Evolutionary conservation across 23 tunicate species (phyloP).

Genomic region (Phallusia fumigata): DNA sequence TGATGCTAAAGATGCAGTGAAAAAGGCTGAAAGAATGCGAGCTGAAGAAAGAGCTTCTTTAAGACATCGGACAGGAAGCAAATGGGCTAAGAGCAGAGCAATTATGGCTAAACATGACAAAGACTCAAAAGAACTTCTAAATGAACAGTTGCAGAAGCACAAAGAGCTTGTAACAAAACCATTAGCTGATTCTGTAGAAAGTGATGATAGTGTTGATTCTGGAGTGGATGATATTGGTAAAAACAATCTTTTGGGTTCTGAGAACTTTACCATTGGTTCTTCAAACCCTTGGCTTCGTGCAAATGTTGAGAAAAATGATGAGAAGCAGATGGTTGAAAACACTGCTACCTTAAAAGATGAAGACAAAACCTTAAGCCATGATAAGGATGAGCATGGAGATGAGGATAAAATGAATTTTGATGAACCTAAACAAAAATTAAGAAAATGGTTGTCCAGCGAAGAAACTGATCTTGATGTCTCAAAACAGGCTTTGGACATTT

Average conservation of each 20-base stretch:
- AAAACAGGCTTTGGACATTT: not conserved
- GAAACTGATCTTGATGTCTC: not conserved
- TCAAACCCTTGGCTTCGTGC: conserved; percentile 2
- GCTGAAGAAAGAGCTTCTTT: conserved; percentile 84
- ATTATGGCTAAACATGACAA: conserved; percentile 62
- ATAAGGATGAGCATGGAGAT: no score
- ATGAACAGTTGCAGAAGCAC: conserved; percentile 72
- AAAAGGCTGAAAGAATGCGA: conserved; percentile 30
- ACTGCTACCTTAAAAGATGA: not conserved
- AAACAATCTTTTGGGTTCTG: not conserved
- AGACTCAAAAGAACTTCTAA: conserved; percentile 40
- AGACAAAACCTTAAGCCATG: not conserved
- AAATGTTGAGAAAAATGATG: not conserved
- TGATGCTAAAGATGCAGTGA: conserved; percentile 17
- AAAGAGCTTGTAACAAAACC: conserved; percentile 31
- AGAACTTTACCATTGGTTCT: not conserved
- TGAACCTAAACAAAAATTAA: not conserved
- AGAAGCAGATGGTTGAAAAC: not conserved
- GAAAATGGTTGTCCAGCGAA: not conserved
- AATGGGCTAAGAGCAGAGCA: conserved; percentile 62
- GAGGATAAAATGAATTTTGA: not conserved
- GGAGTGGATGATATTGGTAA: not conserved
- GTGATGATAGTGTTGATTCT: conserved; percentile 12
- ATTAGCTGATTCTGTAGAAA: not conserved
- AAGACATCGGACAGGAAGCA: conserved; percentile 72